Conservation (phyloP, 2,888 invertebrate species). For the Phania funesta region DNA sequence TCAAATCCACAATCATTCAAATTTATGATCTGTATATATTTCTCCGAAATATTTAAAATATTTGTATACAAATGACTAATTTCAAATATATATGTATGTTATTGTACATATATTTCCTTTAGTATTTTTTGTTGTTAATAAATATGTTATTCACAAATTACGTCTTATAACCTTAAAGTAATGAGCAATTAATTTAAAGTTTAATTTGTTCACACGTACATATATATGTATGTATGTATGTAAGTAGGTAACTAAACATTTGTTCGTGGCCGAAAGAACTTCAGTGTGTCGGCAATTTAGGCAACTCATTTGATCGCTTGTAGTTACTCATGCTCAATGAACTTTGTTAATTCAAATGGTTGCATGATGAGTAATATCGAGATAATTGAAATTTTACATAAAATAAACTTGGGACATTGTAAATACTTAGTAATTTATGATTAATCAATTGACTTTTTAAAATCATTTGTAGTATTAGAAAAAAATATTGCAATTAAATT, state of each 20-base stretch:
- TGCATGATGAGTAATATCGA: constrained; percentile 47
- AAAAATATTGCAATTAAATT: too few species aligned
- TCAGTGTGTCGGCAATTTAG: constrained; percentile 3
- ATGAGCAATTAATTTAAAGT: constrained; percentile 19
- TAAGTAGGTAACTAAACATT: background rate
- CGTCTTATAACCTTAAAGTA: too few species aligned
- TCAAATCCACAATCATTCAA: constrained; percentile 4
- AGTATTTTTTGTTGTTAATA: too few species aligned
- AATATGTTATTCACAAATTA: too few species aligned
- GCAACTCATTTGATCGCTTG: constrained; percentile 17
- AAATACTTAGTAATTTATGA: background rate
- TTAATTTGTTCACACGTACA: background rate
- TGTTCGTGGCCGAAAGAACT: constrained; percentile 11
- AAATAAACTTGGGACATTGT: constrained; percentile 11
- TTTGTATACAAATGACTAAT: constrained; percentile 41
- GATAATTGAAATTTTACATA: constrained; percentile 25
- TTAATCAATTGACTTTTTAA: too few species aligned
- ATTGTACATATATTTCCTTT: constrained; percentile 33
- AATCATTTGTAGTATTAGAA: too few species aligned
- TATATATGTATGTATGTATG: background rate
- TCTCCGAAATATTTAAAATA: constrained; percentile 29
- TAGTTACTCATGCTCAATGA: constrained; percentile 52
- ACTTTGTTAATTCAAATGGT: constrained; percentile 38
- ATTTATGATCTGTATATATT: constrained; percentile 6
- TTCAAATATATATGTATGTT: constrained; percentile 7